Percentiles rank a stretch among this genome's conserved stretches.
These are phyloP conservation scores for Sycophila texana DNA, from an alignment of 2,888 invertebrate genomes.

Conservation along the genomic window DNA sequence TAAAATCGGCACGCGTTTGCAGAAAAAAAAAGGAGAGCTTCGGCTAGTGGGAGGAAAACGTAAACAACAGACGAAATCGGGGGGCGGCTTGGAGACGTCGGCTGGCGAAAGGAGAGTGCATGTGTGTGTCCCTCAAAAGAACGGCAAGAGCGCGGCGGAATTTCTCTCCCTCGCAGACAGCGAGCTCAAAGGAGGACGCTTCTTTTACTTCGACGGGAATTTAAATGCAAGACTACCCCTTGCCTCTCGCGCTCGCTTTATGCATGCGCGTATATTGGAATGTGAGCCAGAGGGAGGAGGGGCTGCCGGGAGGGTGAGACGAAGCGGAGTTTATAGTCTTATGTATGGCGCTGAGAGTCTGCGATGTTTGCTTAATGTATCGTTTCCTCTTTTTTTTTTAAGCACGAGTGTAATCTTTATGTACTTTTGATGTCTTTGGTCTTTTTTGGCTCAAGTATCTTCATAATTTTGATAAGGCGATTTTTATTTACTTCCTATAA, in stretches of 20 bases:
- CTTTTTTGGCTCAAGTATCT: no score
- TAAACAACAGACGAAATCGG: neutral
- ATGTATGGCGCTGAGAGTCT: neutral
- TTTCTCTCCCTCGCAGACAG: slow-evolving; percentile 16
- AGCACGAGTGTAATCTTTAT: no score
- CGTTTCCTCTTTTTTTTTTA: neutral
- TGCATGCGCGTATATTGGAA: neutral
- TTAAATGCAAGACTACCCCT: slow-evolving; percentile 35
- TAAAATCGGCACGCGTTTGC: slow-evolving; percentile 32
- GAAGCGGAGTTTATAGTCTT: neutral
- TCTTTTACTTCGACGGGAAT: slow-evolving; percentile 33
- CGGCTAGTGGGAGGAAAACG: neutral
- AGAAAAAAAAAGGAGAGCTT: neutral
- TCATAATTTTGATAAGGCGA: no score
- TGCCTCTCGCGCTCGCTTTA: neutral
- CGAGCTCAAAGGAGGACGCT: slow-evolving; percentile 46
- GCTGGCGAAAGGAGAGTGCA: neutral
- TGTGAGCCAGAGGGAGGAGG: neutral
- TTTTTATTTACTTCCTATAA: no score
- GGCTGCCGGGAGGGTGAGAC: neutral
- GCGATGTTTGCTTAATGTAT: neutral
- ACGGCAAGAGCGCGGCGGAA: slow-evolving; percentile 16
- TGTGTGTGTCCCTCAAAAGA: slow-evolving; percentile 16
- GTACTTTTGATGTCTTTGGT: no score
- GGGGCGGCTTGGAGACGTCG: neutral